Conservation (phyloP, 2,888 invertebrate species). For the Orthosia incerta region DNA sequence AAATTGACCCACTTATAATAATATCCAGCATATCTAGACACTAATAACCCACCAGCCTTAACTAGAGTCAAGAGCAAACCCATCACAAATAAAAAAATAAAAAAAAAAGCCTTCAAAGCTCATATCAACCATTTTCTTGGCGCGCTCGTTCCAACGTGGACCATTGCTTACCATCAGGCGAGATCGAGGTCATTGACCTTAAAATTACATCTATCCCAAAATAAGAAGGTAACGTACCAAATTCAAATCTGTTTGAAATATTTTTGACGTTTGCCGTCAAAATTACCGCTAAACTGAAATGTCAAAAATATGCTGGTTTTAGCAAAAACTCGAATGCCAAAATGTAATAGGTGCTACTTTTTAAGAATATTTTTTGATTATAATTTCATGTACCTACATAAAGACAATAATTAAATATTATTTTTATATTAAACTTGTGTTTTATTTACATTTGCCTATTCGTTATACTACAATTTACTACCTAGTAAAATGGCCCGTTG, state of each 20-base stretch:
- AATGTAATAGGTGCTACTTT: not conserved
- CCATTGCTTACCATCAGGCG: no score
- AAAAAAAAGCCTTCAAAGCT: not conserved
- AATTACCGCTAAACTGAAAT: not conserved
- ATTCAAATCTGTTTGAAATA: not conserved
- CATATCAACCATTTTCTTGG: no score
- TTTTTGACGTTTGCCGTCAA: constrained; percentile 6
- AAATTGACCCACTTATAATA: not conserved
- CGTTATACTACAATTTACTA: no score
- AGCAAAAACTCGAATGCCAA: not conserved
- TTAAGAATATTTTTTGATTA: not conserved
- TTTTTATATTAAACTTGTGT: constrained; percentile 10
- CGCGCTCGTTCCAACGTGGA: no score
- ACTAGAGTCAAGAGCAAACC: no score
- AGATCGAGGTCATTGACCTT: not conserved
- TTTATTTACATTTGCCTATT: not conserved
- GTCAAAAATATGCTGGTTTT: not conserved
- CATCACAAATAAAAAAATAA: no score
- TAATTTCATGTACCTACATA: constrained; percentile 11
- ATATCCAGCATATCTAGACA: not conserved
- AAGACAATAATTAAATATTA: constrained; percentile 18
- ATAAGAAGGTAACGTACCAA: not conserved
- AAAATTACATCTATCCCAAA: not conserved
- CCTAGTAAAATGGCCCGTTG: no score
- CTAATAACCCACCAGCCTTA: not conserved